Conservation (phyloP, 1,140 invertebrate genomes). For the Eciton burchellii region DNA sequence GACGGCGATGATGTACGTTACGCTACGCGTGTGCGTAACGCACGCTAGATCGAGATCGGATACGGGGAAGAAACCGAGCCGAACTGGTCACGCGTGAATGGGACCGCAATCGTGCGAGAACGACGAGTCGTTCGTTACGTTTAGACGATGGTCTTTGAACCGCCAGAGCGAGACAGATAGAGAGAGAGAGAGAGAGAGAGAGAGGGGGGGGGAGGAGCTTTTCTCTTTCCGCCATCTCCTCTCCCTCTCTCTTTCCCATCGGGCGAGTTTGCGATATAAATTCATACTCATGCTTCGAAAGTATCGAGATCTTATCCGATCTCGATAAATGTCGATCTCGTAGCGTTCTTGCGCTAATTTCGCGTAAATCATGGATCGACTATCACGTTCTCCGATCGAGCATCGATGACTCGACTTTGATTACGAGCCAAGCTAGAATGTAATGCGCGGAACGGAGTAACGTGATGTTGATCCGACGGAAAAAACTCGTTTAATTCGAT, state of each 20-base stretch:
- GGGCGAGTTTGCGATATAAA: conserved; percentile 26
- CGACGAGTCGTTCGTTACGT: conserved; percentile 62
- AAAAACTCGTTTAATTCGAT: neutral
- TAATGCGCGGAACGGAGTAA: neutral
- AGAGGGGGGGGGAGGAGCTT: neutral
- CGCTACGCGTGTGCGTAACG: conserved; percentile 33
- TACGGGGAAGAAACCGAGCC: conserved; percentile 59
- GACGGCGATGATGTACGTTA: conserved; percentile 45
- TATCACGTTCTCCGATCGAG: neutral
- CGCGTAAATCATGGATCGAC: conserved; percentile 2
- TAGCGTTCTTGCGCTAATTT: conserved; percentile 19
- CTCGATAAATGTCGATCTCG: conserved; percentile 44
- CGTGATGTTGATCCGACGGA: neutral
- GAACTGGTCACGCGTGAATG: conserved; percentile 66
- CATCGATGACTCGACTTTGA: neutral
- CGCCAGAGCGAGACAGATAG: too few relatives aligned
- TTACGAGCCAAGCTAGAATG: conserved; percentile 7
- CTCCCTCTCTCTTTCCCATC: neutral
- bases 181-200: conserved; percentile 12
- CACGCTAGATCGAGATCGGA: conserved; percentile 59
- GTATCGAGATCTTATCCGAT: conserved; percentile 47
- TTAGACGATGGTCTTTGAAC: conserved; percentile 63
- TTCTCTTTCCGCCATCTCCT: neutral
- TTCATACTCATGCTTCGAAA: conserved; percentile 28
- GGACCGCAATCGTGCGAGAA: conserved; percentile 59